Evolutionary conservation across 2,113 vertebrate genomes (phyloP), one percentile per base, ranked within the genome.

Genomic region (Oreocharis arfaki): DNA sequence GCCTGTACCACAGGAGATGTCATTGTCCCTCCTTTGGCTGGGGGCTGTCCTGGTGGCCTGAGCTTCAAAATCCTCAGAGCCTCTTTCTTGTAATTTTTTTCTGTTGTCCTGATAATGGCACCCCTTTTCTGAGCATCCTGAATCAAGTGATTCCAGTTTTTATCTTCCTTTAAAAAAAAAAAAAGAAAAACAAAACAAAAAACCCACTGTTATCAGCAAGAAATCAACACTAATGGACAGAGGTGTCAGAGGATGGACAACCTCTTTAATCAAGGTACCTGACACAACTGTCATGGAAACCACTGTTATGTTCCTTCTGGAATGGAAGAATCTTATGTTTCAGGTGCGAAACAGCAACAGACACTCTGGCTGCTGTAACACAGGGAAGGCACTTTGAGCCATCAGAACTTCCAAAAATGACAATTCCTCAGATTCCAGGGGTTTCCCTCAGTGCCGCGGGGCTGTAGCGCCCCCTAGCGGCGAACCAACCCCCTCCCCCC

Each of bases 141-240:
- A 84, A 99, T 98, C 88, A 99, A 93, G 5, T 98, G 89, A 7
- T 98, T 97, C 99, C 99, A 99, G 70, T 99, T 98, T 26, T 94
- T 91, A 9, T 98, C 98, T 39, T 98, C 98, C 99, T 99, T 22
- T 93, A 76, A 56, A 56, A 52, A 42, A 52, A 46, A 50, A 14
- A 4, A 41, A 27, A 4, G 11, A 1, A 3, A 30, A 49, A 74
- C 33, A 5, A 42, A 39, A n/a, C n/a, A 30, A n/a, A 11, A 11
- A 16, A 2, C 13, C 6, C n/a, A n/a, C n/a, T 24, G 26, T 96
- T 74, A 96, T 11, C 61, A 47, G 16, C 81, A 42, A 52, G 39
- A 91, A 84, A 67, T 33, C 60, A 69, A 59, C 47, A 81, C 44
- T 81, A 28, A 50, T 1, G 16, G 65, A 74, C 32, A 68, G 52